phyloP scores from a whole-genome alignment of 2,113 vertebrate species.

The Colossoma macropomum region DNA sequence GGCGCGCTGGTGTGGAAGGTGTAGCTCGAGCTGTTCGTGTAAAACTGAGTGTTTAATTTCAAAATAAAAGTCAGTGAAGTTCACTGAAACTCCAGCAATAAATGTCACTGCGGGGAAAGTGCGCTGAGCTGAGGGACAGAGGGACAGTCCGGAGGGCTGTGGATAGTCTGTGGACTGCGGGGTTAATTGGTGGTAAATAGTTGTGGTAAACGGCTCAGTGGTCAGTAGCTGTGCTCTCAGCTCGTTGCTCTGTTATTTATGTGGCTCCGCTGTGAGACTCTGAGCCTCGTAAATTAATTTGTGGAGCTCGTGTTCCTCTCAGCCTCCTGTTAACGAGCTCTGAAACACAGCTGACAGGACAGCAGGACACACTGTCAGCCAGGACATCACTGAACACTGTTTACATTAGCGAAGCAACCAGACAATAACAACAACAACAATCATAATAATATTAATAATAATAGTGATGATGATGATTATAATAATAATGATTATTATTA shows the following conservation, averaged over 20 bases:
- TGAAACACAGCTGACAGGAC: slow-evolving; percentile 90
- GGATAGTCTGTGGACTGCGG: neutral
- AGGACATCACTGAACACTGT: slow-evolving; percentile 48
- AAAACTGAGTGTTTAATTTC: too few species aligned
- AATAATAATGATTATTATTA: too few species aligned
- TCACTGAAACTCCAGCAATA: too few species aligned
- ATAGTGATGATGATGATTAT: neutral
- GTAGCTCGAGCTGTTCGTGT: too few species aligned
- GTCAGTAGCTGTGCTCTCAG: slow-evolving; percentile 65
- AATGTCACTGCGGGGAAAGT: neutral
- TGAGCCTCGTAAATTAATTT: slow-evolving; percentile 88
- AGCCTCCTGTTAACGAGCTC: slow-evolving; percentile 84
- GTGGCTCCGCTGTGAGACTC: slow-evolving; percentile 70
- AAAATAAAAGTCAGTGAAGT: too few species aligned
- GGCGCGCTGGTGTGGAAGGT: too few species aligned
- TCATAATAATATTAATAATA: neutral
- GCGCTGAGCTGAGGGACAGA: too few species aligned
- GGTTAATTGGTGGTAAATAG: slow-evolving; percentile 33
- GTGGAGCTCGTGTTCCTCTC: slow-evolving; percentile 85
- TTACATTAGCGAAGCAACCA: neutral
- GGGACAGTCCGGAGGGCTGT: too few species aligned
- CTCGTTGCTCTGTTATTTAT: slow-evolving; percentile 85
- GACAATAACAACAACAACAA: neutral
- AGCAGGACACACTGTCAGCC: slow-evolving; percentile 90
- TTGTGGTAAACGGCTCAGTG: slow-evolving; percentile 43